These are phyloP conservation scores for Psilopogon haemacephalus DNA, from an alignment of 2,113 vertebrate species.

Conservation along the genomic window DNA sequence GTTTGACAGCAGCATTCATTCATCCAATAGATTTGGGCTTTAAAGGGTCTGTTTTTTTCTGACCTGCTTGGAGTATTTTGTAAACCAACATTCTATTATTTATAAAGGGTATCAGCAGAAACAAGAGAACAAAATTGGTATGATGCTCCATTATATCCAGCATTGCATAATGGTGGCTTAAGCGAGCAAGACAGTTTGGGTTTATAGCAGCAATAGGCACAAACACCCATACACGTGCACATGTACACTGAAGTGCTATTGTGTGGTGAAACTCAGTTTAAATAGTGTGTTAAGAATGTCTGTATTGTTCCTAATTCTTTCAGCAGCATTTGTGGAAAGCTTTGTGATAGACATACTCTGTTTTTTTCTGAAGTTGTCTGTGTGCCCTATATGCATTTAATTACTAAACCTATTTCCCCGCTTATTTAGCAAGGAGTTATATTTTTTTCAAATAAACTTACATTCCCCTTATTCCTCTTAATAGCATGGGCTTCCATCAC, in stretches of 20 bases:
- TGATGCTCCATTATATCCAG: neutral
- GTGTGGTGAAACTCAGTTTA: neutral
- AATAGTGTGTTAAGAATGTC: neutral
- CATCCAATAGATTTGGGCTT: rapidly evolving
- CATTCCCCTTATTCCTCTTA: neutral
- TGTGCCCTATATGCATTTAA: neutral
- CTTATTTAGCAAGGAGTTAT: neutral
- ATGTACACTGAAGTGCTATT: rapidly evolving
- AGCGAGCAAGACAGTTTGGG: neutral
- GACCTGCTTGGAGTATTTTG: neutral
- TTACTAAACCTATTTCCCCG: neutral
- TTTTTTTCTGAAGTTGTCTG: neutral
- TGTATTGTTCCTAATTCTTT: neutral
- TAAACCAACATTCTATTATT: neutral
- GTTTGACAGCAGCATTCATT: neutral
- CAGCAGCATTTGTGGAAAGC: neutral
- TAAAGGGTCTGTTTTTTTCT: neutral
- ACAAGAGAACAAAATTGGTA: neutral
- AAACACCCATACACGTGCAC: rapidly evolving
- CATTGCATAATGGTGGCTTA: neutral
- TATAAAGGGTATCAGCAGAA: neutral
- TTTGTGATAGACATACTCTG: neutral
- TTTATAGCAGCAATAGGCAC: neutral
- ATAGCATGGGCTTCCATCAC: neutral
- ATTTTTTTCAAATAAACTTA: slow-evolving; percentile 6